Percentiles rank a stretch among this genome's conserved stretches.
Conservation (phyloP, 1,140 invertebrate genomes). For the Drosophila ohnishii region DNA sequence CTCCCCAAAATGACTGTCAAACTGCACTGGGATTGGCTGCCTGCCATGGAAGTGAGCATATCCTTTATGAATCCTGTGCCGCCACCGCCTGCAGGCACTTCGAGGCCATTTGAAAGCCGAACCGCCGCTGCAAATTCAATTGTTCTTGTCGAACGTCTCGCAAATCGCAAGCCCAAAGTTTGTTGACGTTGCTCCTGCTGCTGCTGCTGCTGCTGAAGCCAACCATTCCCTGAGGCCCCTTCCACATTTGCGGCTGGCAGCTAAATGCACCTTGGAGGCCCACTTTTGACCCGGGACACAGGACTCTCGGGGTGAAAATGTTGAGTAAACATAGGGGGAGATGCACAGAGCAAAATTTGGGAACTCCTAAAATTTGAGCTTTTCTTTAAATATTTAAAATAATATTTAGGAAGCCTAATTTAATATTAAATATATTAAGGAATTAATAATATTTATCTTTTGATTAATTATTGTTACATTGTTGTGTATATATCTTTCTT, state of each 20-base stretch:
- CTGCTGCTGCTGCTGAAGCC: slow-evolving; percentile 4
- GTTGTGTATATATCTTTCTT: too few relatives aligned
- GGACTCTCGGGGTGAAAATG: slow-evolving; percentile 1
- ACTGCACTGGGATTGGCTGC: slow-evolving; percentile 28
- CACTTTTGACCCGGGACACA: slow-evolving; percentile 55
- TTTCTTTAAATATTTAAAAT: not conserved
- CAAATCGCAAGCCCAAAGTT: slow-evolving; percentile 36
- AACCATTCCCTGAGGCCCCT: slow-evolving; percentile 8
- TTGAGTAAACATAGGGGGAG: slow-evolving; percentile 24
- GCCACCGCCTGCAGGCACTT: slow-evolving; percentile 31
- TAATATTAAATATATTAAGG: too few relatives aligned
- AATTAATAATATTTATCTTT: not conserved
- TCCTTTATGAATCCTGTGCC: slow-evolving; percentile 16
- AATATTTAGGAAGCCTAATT: not conserved
- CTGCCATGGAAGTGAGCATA: slow-evolving; percentile 9
- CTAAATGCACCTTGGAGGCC: slow-evolving; percentile 72
- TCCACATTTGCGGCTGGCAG: slow-evolving; percentile 14
- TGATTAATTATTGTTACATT: not conserved
- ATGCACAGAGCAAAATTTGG: slow-evolving; percentile 4
- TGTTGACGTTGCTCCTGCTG: slow-evolving; percentile 27
- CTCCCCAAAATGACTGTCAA: slow-evolving; percentile 31
- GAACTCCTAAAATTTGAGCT: fast-evolving
- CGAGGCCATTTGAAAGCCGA: slow-evolving; percentile 31
- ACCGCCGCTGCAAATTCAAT: slow-evolving; percentile 65
- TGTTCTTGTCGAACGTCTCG: slow-evolving; percentile 70